Percentiles rank a stretch among this genome's conserved stretches.
These are phyloP conservation scores for Probosciger aterrimus DNA, from an alignment of 2,113 vertebrate genomes.

Conservation along the genomic window DNA sequence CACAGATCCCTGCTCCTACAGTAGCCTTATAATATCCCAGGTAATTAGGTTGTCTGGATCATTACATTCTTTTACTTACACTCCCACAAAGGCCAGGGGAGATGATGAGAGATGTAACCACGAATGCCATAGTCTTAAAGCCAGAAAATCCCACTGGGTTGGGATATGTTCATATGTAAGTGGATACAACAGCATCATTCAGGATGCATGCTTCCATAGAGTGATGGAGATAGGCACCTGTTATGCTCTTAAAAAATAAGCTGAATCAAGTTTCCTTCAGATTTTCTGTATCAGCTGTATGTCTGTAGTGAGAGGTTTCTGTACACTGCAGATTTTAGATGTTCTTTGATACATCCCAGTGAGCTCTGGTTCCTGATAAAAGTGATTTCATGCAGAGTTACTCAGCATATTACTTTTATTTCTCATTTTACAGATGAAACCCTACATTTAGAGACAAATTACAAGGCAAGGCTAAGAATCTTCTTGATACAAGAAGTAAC, in stretches of 20 bases:
- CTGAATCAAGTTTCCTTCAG: neutral
- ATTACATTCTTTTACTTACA: neutral
- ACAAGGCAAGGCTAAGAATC: neutral
- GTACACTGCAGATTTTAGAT: neutral
- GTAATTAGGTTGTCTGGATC: neutral
- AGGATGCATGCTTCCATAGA: neutral
- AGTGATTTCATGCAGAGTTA: neutral
- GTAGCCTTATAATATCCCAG: neutral
- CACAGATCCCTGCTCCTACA: neutral
- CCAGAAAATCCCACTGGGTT: neutral
- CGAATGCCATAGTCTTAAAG: neutral
- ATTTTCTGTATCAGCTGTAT: neutral
- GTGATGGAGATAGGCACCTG: neutral
- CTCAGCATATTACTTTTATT: neutral
- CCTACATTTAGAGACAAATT: neutral
- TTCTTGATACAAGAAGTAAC: neutral
- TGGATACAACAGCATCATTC: neutral
- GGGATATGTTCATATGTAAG: neutral
- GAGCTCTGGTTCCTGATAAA: neutral
- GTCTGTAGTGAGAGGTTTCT: neutral
- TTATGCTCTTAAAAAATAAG: neutral
- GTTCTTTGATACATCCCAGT: neutral
- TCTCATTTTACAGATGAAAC: neutral
- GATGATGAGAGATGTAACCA: fast-evolving
- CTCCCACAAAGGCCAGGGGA: neutral